These are phyloP conservation scores for Cydia strobilella DNA, from an alignment of 1,140 invertebrate species.

Conservation along the genomic window DNA sequence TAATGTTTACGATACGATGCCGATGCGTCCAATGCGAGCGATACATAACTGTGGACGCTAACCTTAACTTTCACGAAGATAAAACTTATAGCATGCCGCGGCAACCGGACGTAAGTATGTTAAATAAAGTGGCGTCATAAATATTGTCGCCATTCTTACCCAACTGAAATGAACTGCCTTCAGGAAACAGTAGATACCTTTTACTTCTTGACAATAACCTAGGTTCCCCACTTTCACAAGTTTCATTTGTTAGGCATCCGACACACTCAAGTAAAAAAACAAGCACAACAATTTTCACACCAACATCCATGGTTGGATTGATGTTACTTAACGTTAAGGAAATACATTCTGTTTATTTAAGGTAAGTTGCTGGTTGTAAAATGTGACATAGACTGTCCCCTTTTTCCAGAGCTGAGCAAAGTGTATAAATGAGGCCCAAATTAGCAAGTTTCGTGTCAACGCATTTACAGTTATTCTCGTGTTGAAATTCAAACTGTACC, in stretches of 20 bases:
- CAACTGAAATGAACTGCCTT: slow-evolving; percentile 88
- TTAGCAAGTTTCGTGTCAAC: slow-evolving; percentile 71
- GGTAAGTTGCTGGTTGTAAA: slow-evolving; percentile 50
- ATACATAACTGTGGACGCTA: too few relatives aligned
- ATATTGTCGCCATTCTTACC: slow-evolving; percentile 77
- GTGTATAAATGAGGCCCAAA: slow-evolving; percentile 63
- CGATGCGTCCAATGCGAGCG: too few relatives aligned
- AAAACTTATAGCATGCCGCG: slow-evolving; percentile 4
- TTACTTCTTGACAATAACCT: slow-evolving; percentile 82
- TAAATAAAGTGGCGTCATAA: slow-evolving; percentile 21
- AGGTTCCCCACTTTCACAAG: slow-evolving; percentile 43
- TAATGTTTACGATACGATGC: too few relatives aligned
- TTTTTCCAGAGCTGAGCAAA: slow-evolving; percentile 44
- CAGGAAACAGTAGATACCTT: slow-evolving; percentile 88
- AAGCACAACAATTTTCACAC: slow-evolving; percentile 37
- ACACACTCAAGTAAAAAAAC: slow-evolving; percentile 43
- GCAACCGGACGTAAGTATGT: slow-evolving; percentile 20
- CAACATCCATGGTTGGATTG: slow-evolving; percentile 28
- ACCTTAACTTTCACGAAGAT: slow-evolving; percentile 34
- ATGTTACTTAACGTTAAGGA: slow-evolving; percentile 35
- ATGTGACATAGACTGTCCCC: slow-evolving; percentile 56
- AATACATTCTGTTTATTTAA: slow-evolving; percentile 33
- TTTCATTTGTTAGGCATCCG: slow-evolving; percentile 42
- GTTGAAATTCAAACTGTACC: slow-evolving; percentile 42
- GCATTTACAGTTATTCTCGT: slow-evolving; percentile 64